Conservation (phyloP, 2,113 vertebrate species). For the Phasianus colchicus region DNA sequence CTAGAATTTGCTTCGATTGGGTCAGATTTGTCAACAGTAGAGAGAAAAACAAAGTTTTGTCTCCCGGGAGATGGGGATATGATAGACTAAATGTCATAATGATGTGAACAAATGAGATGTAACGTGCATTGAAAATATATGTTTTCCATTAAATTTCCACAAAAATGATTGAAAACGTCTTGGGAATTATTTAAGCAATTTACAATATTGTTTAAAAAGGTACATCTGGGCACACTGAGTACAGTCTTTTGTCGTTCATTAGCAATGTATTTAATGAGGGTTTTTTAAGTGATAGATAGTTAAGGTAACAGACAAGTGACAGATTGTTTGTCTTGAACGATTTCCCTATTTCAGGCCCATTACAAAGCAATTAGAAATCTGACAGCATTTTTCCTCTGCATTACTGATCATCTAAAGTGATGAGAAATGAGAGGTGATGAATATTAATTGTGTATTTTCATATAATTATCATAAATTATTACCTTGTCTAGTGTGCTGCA, state of each 20-base stretch:
- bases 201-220: slow-evolving; percentile 79
- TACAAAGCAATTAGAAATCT: slow-evolving; percentile 92
- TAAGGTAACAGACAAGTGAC: slow-evolving; percentile 92
- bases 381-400: slow-evolving; percentile 89
- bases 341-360: slow-evolving; percentile 89
- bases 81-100: slow-evolving; percentile 78
- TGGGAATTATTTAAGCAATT: slow-evolving; percentile 79
- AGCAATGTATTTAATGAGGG: slow-evolving; percentile 90
- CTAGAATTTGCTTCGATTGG: neutral
- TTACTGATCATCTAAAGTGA: slow-evolving; percentile 90
- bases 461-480: slow-evolving; percentile 92
- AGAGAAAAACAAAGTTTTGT: slow-evolving; percentile 62
- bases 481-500: slow-evolving; percentile 82
- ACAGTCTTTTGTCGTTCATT: slow-evolving; percentile 88
- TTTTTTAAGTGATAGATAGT: slow-evolving; percentile 88
- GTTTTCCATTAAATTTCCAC: slow-evolving; percentile 74
- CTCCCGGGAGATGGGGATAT: slow-evolving; percentile 64
- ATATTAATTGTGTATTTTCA: slow-evolving; percentile 91
- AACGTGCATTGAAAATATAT: slow-evolving; percentile 71
- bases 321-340: slow-evolving; percentile 91
- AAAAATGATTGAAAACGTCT: slow-evolving; percentile 77
- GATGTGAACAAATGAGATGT: slow-evolving; percentile 76
- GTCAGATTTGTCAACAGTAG: slow-evolving; percentile 33
- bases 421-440: slow-evolving; percentile 88
- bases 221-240: slow-evolving; percentile 74